These are phyloP conservation scores for Popillia japonica DNA, from an alignment of 1,140 invertebrate genomes.

Conservation along the genomic window DNA sequence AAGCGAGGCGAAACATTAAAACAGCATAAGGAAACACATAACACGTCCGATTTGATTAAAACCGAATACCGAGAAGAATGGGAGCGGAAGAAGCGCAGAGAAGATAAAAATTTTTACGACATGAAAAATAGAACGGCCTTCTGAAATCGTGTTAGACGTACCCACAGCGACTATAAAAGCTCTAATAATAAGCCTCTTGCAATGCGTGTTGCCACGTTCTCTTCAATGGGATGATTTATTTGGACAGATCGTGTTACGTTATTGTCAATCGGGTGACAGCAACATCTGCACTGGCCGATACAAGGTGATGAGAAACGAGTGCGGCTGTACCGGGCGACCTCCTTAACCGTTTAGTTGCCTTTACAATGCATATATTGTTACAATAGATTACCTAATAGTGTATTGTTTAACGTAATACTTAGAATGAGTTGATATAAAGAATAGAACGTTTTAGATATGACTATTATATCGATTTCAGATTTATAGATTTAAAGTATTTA, in stretches of 20 bases:
- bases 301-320: constrained; percentile 21
- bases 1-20: constrained; percentile 1
- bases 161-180: constrained; percentile 38
- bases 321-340: not conserved
- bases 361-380: not conserved
- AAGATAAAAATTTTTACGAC: constrained; percentile 15
- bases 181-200: constrained; percentile 42
- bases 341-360: not conserved
- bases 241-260: constrained; percentile 46
- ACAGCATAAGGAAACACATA: constrained; percentile 6
- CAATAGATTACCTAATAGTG: constrained; percentile 30
- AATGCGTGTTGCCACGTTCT: constrained; percentile 45
- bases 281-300: constrained; percentile 44
- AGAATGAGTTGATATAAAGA: constrained; percentile 7
- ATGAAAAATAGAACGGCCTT: constrained; percentile 16
- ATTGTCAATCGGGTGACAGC: constrained; percentile 47
- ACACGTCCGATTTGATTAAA: constrained; percentile 1
- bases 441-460: not conserved
- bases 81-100: not conserved
- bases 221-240: constrained; percentile 49
- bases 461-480: not conserved
- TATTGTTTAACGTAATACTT: constrained; percentile 18
- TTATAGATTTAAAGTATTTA: not conserved
- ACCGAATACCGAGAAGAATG: not conserved
- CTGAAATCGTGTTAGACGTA: constrained; percentile 14